Evolutionary conservation across 2,113 vertebrate species (phyloP).

Genomic region (Sylvicapra grimmia): DNA sequence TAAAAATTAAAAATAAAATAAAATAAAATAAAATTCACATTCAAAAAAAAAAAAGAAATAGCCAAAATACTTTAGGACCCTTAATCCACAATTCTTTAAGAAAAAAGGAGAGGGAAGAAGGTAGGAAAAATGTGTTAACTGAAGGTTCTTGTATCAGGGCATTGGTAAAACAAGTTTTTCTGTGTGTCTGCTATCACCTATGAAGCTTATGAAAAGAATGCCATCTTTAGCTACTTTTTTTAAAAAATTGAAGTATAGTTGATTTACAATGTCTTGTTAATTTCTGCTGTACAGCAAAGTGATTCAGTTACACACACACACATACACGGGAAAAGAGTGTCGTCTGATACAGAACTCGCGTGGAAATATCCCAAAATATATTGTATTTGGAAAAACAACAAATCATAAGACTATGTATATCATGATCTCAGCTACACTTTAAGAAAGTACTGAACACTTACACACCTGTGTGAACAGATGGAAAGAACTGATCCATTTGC

Average conservation of each 20-base stretch:
- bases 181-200: neutral
- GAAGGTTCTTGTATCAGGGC: neutral
- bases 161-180: neutral
- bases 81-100: neutral
- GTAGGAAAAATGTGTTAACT: neutral
- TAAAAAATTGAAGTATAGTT: neutral
- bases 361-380: neutral
- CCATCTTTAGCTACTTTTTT: neutral
- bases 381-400: neutral
- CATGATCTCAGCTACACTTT: neutral
- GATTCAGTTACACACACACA: neutral
- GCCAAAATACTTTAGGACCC: neutral
- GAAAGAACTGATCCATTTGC: neutral
- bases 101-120: neutral
- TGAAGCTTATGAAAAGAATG: neutral
- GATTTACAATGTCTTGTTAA: neutral
- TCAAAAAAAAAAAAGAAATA: too few species aligned
- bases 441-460: neutral
- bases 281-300: neutral
- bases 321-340: neutral
- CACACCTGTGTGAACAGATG: accelerated
- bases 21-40: too few species aligned
- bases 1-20: too few species aligned
- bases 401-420: neutral
- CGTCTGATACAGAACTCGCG: neutral